Percentiles rank a stretch among this genome's conserved stretches.
phyloP scores from a whole-genome alignment of 2,797 vertebrate species.

The Tapera naevia region DNA sequence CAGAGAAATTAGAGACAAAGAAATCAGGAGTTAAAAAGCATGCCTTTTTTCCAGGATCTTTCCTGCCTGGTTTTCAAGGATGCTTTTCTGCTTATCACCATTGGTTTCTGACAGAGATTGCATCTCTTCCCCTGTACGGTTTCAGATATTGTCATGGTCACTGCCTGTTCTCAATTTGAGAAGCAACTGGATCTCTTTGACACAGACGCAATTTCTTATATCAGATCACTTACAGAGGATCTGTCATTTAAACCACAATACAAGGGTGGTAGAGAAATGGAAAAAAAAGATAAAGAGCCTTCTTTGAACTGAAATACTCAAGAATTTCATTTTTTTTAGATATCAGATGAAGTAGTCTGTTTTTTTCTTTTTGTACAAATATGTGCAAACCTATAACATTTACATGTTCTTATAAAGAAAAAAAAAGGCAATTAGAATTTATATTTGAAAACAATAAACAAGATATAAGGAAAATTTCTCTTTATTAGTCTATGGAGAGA shows the following conservation, averaged over 20 bases:
- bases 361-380: background rate
- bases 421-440: background rate
- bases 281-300: background rate
- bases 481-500: background rate
- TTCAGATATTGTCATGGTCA: background rate
- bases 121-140: background rate
- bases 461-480: accelerated
- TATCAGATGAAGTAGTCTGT: background rate
- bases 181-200: background rate
- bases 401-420: background rate
- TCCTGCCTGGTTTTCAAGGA: background rate
- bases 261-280: background rate
- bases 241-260: background rate
- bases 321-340: background rate
- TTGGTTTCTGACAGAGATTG: background rate
- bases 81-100: background rate
- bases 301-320: background rate
- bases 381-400: background rate
- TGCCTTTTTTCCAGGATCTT: background rate
- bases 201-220: background rate
- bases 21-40: background rate
- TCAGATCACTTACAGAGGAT: background rate
- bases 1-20: background rate
- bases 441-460: background rate
- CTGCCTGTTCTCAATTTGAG: background rate